Base-by-base conservation (phyloP, 2,888 invertebrate species). In the Volucella zonaria region DNA sequence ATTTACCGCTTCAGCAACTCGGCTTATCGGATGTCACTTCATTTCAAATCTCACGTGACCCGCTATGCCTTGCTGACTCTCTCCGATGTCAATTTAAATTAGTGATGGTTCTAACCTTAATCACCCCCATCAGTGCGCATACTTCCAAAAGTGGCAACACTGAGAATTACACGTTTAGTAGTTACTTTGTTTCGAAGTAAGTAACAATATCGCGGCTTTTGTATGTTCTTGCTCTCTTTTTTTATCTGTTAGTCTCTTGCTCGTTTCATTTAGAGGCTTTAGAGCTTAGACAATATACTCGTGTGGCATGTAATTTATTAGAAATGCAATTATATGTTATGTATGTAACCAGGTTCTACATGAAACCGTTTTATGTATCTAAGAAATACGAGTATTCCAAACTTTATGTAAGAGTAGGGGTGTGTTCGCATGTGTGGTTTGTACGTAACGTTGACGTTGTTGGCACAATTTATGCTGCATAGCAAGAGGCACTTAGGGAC, bases 291-390 rank as follows among this genome's bases (percentile, higher is more conserved):
- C 76, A 76, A 77, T 56, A 66, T 71, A 59, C 38, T 42, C 31
- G 31, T 31, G 31, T 31, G 31, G 31, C 31, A 73, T 82, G 82
- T 78, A 61, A 82, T 82, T 82, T 78, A 82, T 82, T 82, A 78
- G 71, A 67, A 82, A 64, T 49, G 73, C 82, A 78, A 77, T 82
- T 79, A 59, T 58, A 75, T 83, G 79, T 75, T 70, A 79, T 79
- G 54, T 58, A 75, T 83, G 79, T 75, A 75, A 79, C 82, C 64
- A 79, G 74, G 79, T 70, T 49, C 59, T 73, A 49, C 43, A 68
- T 52, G 42, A 45, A n/a, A 12, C 14, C 18, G 4, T 2, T 54
- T 12, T 56, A 23, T 15, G 64, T 52, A 61, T 73, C 43, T 31
- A 15, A 54, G 42, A 71, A 49, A 71, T 54, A 31, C 2, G 31